These are phyloP conservation scores for Caloenas nicobarica DNA, from an alignment of 2,113 vertebrate genomes.

Conservation along the genomic window DNA sequence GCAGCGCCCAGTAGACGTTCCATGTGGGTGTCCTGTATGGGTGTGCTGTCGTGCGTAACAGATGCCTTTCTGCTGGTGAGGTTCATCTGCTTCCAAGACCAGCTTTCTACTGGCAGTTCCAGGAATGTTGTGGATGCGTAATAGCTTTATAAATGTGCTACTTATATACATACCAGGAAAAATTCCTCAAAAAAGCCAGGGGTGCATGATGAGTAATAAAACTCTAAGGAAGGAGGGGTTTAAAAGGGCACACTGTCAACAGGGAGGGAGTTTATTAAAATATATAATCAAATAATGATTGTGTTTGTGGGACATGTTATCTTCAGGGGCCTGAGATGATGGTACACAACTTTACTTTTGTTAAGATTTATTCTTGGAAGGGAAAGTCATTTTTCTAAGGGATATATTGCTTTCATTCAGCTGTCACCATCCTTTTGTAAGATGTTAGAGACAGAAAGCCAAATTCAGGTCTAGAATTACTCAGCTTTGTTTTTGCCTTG, in stretches of 20 bases:
- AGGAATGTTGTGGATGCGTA: neutral
- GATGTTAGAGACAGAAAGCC: neutral
- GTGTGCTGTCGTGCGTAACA: neutral
- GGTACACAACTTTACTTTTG: neutral
- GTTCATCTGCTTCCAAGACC: neutral
- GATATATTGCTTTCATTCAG: constrained; percentile 48
- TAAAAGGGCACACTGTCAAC: neutral
- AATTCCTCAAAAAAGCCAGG: neutral
- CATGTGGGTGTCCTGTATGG: fast-evolving
- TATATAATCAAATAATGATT: constrained; percentile 2
- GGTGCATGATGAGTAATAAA: neutral
- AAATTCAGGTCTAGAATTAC: neutral
- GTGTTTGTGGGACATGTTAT: neutral
- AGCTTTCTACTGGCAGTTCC: neutral
- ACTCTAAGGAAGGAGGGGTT: neutral
- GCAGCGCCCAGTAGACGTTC: neutral
- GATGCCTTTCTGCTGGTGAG: neutral
- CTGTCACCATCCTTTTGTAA: constrained; percentile 14
- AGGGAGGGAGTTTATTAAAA: constrained; percentile 33
- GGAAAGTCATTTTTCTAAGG: constrained; percentile 23
- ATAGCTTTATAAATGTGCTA: neutral
- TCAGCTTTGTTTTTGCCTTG: neutral
- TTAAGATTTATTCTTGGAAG: constrained; percentile 42
- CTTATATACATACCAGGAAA: neutral
- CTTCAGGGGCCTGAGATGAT: neutral